Evolutionary conservation across 2,113 vertebrate genomes (phyloP).

Genomic region (Brachypodius melanocephalos): DNA sequence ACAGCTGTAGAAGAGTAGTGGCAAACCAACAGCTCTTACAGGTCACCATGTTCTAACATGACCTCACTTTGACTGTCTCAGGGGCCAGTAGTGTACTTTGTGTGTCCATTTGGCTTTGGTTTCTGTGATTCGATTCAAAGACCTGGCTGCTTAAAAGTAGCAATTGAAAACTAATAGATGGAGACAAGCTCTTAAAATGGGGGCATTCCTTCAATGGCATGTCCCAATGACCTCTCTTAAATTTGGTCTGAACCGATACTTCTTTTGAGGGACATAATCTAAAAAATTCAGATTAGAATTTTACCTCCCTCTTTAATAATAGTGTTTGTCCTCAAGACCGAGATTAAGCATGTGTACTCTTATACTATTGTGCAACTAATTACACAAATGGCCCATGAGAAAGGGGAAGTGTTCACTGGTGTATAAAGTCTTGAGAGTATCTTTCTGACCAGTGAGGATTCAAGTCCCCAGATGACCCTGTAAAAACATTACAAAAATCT

Average conservation of each 20-base stretch:
- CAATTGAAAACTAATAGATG: not conserved
- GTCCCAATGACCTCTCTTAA: not conserved
- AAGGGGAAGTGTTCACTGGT: not conserved
- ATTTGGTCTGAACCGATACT: not conserved
- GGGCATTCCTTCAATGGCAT: not conserved
- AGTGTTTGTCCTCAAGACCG: not conserved
- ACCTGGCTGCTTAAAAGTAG: not conserved
- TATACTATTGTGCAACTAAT: not conserved
- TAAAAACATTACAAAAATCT: not conserved
- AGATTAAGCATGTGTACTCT: not conserved
- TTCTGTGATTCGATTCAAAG: not conserved
- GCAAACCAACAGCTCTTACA: not conserved
- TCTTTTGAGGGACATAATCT: not conserved
- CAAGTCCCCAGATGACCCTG: not conserved
- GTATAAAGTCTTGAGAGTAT: not conserved
- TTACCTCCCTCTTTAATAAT: not conserved
- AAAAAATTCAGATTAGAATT: not conserved
- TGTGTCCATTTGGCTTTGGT: not conserved
- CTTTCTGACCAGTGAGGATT: not conserved
- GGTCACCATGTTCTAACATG: not conserved
- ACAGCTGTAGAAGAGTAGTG: not conserved
- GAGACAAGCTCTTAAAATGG: not conserved
- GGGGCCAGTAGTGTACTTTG: fast-evolving
- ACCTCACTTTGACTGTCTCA: not conserved
- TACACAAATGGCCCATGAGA: not conserved